Evolutionary conservation across 2,888 invertebrate genomes (phyloP).

Genomic region (Nipponacmea schrenckii): DNA sequence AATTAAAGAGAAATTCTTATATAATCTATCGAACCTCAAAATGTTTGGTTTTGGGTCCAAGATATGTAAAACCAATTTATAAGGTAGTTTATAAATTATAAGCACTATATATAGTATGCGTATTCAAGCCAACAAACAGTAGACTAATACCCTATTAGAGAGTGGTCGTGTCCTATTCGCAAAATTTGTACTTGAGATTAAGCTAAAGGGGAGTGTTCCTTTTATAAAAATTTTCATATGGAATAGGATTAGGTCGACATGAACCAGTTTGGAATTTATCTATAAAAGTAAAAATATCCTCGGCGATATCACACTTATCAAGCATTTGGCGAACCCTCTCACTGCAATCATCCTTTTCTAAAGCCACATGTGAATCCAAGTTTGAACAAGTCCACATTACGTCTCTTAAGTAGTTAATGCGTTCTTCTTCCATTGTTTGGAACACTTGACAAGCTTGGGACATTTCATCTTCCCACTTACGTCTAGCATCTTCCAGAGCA

Average conservation of each 20-base stretch:
- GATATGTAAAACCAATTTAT: too few species aligned
- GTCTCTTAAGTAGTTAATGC: not conserved
- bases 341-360: not conserved
- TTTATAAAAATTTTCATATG: not conserved
- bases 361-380: not conserved
- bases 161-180: too few species aligned
- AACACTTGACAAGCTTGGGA: slow-evolving; percentile 21
- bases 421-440: not conserved
- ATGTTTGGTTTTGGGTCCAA: too few species aligned
- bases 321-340: not conserved
- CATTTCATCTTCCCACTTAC: slow-evolving; percentile 33
- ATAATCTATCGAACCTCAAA: too few species aligned
- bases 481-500: slow-evolving; percentile 21
- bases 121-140: too few species aligned
- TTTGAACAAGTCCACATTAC: not conserved
- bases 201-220: not conserved
- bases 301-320: not conserved
- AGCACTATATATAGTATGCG: too few species aligned
- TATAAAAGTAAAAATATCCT: not conserved
- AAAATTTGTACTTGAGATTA: too few species aligned
- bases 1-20: too few species aligned
- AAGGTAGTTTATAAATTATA: too few species aligned
- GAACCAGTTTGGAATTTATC: not conserved
- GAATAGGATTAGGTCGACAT: not conserved
- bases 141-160: too few species aligned